Evolutionary conservation across 2,113 vertebrate species (phyloP), one percentile per base, ranked within the genome.

Genomic region (Rhinichthys klamathensis): DNA sequence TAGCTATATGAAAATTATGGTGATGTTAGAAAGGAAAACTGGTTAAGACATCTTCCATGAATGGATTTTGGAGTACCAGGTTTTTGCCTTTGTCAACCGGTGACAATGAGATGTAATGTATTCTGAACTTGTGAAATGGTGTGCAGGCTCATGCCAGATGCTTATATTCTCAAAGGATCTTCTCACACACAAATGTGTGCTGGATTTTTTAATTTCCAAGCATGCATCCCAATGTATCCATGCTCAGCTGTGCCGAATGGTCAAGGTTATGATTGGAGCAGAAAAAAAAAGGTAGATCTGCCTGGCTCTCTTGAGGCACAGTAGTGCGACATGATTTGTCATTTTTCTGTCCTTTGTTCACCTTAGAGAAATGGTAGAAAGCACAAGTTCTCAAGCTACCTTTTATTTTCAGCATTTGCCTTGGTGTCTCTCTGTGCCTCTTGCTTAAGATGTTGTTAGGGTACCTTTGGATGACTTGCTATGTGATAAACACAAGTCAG

Each of bases 41-140:
- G 81, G 75, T 51, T 35, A 74, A 54, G 75, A 27, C 10, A 87
- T 15, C 21, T 54, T 82, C 18, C 69, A 49, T 54, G 67, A 82
- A 65, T 21, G 67, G 86, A 18, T 87, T 77, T 88, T 44, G 87
- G 86, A 82, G 77, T 41, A 25, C 25, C 76, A 85, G 85, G 30
- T 60, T 35, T 65, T 21, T 76, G 63, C 54, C 80, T 87, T 86
- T 89, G 88, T 87, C 82, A 90, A 85, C 18, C 49, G 88, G 87
- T 85, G 80, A 82, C 70, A 73, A 30, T 89, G 60, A 30, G 60
- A 41, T 85, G 80, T 88, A 89, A 74, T 88, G 85, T 84, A 81
- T 90, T 85, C 82, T 76, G 85, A 82, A 84, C 77, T 89, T 75
- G 70, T 89, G 83, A 54, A 74, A 90, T 80, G 74, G 75, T 83